Evolutionary conservation across 2,797 vertebrate genomes (phyloP), one percentile per base, ranked within the genome.

Genomic region (Phrynocephalus guinanensis): DNA sequence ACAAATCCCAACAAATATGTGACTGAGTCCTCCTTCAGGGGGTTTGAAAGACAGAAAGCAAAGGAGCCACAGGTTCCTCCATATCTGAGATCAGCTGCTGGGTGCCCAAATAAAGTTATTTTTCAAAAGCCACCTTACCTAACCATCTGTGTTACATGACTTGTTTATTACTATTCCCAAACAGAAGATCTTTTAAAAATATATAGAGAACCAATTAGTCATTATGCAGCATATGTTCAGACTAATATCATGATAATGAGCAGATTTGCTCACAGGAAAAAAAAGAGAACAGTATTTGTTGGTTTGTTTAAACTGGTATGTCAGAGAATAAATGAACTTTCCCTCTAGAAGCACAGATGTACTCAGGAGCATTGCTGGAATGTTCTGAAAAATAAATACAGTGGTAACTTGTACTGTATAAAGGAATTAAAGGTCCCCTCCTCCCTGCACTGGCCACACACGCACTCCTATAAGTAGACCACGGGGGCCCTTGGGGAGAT

Each of bases 11-110:
- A 80, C n/a, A 85, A 70, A 76, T 60, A 60, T 5, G 6, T 28
- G 6, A 88, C 50, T 5, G 11, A 85, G 63, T 88, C 87, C 28
- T 50, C 66, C 86, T 26, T 82, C 30, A 79, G 80, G 86, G 66
- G 68, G 83, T 84, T 44, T 81, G 83, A 80, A 86, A 82, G 66
- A 89, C 33, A 68, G 10, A 68, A 71, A 18, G 1, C n/a, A 26
- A 11, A 16, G 16, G 77, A 88, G 82, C 82, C 0, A 3, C 48
- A 83, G 18, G n/a, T 28, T 44, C 79, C 16, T 71, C 76, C 16
- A 60, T 18, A 2, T 79, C 88, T 70, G 38, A 52, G 87, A 88
- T 56, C 66, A 38, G 79, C 66, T 73, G 24, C 44, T 60, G 24
- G 44, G 67, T 84, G 82, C 56, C 38, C 48, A 48, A 50, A 60